Evolutionary conservation across 1,140 invertebrate genomes (phyloP).

Genomic region (Platyura marginata): DNA sequence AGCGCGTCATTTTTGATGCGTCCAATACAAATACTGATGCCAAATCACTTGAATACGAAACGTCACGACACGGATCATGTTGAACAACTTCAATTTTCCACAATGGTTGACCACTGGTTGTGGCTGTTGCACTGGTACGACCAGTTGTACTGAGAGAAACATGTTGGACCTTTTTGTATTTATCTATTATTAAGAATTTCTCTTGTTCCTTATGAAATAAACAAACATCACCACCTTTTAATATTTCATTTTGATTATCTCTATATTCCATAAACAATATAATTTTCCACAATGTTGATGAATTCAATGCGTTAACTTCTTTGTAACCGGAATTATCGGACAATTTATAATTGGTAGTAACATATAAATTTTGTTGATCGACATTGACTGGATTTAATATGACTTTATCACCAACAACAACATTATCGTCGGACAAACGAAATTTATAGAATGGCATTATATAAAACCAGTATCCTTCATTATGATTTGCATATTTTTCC

Average conservation of each 20-base stretch:
- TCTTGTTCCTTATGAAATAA: constrained; percentile 97
- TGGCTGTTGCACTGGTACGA: constrained; percentile 86
- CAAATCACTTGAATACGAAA: constrained; percentile 83
- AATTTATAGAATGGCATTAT: constrained; percentile 97
- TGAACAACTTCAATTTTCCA: constrained; percentile 99
- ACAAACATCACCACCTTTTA: constrained; percentile 96
- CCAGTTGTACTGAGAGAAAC: constrained; percentile 78
- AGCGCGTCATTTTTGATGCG: constrained; percentile 79
- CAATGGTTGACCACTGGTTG: constrained; percentile 94
- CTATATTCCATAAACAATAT: constrained; percentile 91
- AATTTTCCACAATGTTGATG: constrained; percentile 93
- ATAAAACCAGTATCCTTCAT: constrained; percentile 99
- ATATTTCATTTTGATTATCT: constrained; percentile 87
- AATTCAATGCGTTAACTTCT: constrained; percentile 91
- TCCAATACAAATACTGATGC: constrained; percentile 90
- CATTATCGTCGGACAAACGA: constrained; percentile 87
- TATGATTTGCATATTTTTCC: constrained; percentile 97
- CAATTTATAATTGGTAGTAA: constrained; percentile 82
- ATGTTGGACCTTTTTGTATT: constrained; percentile 82
- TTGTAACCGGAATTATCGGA: constrained; percentile 80
- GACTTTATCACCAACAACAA: constrained; percentile 95
- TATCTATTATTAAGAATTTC: constrained; percentile 98
- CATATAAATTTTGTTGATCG: constrained; percentile 85
- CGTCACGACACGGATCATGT: constrained; percentile 91
- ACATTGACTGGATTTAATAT: constrained; percentile 93